Conservation (phyloP, 2,888 invertebrate species). For the Gerris lacustris region DNA sequence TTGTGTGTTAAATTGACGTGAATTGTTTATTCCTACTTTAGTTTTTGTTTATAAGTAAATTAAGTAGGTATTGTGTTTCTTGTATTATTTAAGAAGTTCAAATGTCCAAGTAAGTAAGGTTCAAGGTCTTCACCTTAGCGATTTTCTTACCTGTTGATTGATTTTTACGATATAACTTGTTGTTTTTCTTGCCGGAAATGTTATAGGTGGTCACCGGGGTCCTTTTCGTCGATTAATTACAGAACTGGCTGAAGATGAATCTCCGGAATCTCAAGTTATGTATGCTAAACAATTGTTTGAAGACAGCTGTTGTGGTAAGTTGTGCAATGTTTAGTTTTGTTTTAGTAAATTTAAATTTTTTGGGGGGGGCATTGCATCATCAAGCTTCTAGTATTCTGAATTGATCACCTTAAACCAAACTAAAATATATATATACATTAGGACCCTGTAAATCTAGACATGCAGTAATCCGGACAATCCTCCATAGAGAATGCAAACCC, state of each 20-base stretch:
- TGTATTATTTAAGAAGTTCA: no score
- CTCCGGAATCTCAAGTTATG: constrained; percentile 77
- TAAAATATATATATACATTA: not conserved
- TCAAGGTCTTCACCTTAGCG: no score
- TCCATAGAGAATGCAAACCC: no score
- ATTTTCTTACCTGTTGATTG: no score
- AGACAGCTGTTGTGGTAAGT: constrained; percentile 55
- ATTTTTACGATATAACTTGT: not conserved
- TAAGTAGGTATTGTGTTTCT: no score
- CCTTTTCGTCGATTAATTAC: constrained; percentile 3
- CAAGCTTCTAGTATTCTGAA: not conserved
- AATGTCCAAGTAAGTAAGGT: no score
- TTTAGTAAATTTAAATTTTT: not conserved
- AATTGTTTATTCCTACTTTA: no score
- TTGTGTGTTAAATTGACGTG: not conserved
- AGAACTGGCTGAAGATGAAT: constrained; percentile 62
- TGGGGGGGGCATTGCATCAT: no score
- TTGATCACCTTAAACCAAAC: not conserved
- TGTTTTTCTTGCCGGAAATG: not conserved
- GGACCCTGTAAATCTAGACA: no score
- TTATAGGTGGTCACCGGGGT: constrained; percentile 44
- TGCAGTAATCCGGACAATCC: no score
- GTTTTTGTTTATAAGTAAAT: no score
- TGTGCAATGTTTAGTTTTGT: not conserved
- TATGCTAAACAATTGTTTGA: constrained; percentile 71